phyloP scores from a whole-genome alignment of 1,140 invertebrate species.

The Aricia agestis region DNA sequence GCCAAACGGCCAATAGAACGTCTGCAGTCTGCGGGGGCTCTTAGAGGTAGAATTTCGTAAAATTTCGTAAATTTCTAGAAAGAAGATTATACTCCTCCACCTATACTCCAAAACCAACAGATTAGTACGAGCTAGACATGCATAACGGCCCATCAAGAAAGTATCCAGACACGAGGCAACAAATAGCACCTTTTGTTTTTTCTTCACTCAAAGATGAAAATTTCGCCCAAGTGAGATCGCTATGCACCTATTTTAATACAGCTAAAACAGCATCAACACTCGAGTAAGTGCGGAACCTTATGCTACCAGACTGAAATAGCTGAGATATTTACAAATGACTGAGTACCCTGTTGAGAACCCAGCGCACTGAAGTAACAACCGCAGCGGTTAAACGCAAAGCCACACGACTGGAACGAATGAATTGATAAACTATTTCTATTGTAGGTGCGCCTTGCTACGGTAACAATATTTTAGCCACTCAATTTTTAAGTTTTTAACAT shows the following conservation, averaged over 20 bases:
- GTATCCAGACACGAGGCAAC: not conserved
- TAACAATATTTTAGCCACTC: too few relatives aligned
- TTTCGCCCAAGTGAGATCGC: not conserved
- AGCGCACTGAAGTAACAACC: not conserved
- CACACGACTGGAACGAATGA: too few relatives aligned
- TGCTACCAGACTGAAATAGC: not conserved
- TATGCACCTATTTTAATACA: not conserved
- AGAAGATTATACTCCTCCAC: too few relatives aligned
- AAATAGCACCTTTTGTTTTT: not conserved
- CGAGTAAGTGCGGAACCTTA: not conserved
- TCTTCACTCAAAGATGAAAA: not conserved
- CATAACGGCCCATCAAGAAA: not conserved
- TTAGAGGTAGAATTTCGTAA: too few relatives aligned
- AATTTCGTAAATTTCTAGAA: too few relatives aligned
- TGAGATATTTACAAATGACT: slow-evolving; percentile 14
- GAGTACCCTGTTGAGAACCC: not conserved
- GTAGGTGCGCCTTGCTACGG: too few relatives aligned
- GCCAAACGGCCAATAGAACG: too few relatives aligned
- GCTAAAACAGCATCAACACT: not conserved
- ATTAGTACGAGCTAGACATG: not conserved
- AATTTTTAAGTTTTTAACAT: too few relatives aligned
- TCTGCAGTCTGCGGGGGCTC: too few relatives aligned
- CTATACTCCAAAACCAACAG: not conserved
- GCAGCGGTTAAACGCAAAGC: not conserved
- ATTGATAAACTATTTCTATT: too few relatives aligned